Evolutionary conservation across 2,113 vertebrate genomes (phyloP), one percentile per base, ranked within the genome.

Genomic region (Trematomus loennbergii): DNA sequence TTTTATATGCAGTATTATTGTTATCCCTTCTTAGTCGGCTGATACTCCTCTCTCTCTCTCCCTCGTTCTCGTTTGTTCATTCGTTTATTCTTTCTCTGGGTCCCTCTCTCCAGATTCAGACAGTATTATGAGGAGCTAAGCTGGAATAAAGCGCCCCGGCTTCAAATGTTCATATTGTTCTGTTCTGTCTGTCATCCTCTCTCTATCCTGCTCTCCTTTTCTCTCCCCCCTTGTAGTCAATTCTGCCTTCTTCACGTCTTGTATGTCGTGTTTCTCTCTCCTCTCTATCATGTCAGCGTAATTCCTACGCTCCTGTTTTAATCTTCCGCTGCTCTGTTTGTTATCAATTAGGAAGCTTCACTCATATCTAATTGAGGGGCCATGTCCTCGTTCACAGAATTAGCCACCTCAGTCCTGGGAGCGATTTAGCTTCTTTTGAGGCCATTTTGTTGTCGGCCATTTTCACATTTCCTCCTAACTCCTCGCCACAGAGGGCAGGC

Each of bases 1-100:
- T 95, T 95, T 93, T 94, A 94, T 94, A 93, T 81, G 89, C 86
- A 78, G 93, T 93, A 94, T 94, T 95, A 94, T 92, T 94, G 94
- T 94, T 93, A 94, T 94, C 94, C 93, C 94, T 88, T 91, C 94
- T 94, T 92, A 94, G 91, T 94, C 74, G 49, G 83, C 84, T 91
- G 93, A 93, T 92, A 86, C 90, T 88, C 82, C 82, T 81, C 81
- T 81, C 72, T 84, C 82, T 73, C 84, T 74, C 78, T 75, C 78
- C 66, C 71, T 82, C 70, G 13, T 83, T 84, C 57, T 64, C 87
- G 45, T 82, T 90, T 79, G 75, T 88, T 92, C 82, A 74, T 75
- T 90, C 57, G 54, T 82, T 80, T 78, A 79, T 81, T 88, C 89
- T 87, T 81, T 89, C 82, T 74, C 81, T 62, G 71, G 33, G 57